These are phyloP conservation scores for Hydrozoanthus gracilis DNA, from an alignment of 92 coral and sea anemone species.

Conservation along the genomic window DNA sequence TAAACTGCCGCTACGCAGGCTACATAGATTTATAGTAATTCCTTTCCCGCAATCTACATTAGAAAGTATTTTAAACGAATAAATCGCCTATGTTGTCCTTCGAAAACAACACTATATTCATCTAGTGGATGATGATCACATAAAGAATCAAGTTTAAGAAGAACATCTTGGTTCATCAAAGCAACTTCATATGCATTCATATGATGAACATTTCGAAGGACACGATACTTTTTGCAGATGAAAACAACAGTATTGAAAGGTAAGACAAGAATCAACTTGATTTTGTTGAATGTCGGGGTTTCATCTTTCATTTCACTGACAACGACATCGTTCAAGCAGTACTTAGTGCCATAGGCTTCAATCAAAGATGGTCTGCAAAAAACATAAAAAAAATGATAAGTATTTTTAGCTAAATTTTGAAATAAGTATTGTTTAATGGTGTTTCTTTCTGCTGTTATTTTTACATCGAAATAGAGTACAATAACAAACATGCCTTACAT, in stretches of 20 bases:
- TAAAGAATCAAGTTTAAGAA: conserved; percentile 5
- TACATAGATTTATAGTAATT: no score
- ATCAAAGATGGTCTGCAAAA: conserved; percentile 25
- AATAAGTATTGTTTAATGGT: not conserved
- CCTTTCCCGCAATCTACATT: conserved; percentile 7
- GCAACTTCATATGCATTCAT: conserved; percentile 25
- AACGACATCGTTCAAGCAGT: conserved; percentile 4
- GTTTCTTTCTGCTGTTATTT: not conserved
- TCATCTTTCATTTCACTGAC: not conserved
- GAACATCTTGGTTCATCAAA: not conserved
- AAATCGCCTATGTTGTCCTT: conserved; percentile 26
- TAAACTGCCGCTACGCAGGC: no score
- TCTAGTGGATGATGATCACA: conserved; percentile 23
- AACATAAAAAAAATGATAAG: not conserved
- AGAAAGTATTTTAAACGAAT: conserved; percentile 13
- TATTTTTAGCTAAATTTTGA: not conserved
- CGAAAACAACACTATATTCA: conserved; percentile 1
- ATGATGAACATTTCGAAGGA: not conserved
- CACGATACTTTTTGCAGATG: not conserved
- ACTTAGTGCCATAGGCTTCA: conserved; percentile 1
- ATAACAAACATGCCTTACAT: not conserved
- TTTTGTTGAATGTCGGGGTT: not conserved
- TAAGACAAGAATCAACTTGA: conserved; percentile 4
- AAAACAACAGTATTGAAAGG: conserved; percentile 16
- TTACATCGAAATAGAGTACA: not conserved